phyloP scores from a whole-genome alignment of 2,113 vertebrate species.

The Solenodon paradoxus region DNA sequence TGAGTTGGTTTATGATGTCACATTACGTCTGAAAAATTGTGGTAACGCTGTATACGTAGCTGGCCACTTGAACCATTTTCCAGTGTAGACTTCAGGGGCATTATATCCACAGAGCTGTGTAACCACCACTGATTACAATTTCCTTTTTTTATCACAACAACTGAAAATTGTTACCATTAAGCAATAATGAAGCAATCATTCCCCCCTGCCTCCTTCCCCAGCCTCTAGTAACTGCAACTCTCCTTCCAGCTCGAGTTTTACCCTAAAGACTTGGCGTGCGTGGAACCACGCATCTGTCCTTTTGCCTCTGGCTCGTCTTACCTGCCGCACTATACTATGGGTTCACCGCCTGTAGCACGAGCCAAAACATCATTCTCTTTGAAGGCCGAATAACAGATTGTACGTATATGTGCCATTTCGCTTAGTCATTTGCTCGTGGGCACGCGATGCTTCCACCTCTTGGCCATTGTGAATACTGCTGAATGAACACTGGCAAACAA shows the following conservation, averaged over 20 bases:
- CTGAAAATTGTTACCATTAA: neutral
- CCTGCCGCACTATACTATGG: neutral
- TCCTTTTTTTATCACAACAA: neutral
- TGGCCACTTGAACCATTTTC: neutral
- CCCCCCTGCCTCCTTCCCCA: no score
- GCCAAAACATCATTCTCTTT: neutral
- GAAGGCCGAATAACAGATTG: neutral
- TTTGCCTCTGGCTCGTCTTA: neutral
- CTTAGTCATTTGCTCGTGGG: rapidly evolving
- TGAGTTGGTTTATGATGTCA: no score
- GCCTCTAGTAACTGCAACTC: neutral
- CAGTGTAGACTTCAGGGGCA: neutral
- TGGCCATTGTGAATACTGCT: no score
- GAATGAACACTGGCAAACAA: neutral
- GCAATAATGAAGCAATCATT: no score
- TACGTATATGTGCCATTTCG: rapidly evolving
- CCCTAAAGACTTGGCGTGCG: neutral
- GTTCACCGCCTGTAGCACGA: neutral
- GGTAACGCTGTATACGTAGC: no score
- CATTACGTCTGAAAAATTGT: no score
- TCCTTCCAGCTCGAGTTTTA: neutral
- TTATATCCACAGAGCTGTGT: neutral
- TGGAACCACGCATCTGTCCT: neutral
- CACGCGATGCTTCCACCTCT: neutral
- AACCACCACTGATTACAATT: no score